These are phyloP conservation scores for Hemicentrotus pulcherrimus DNA, from an alignment of 35 echinoderm and acorn worm genomes.

Conservation along the genomic window DNA sequence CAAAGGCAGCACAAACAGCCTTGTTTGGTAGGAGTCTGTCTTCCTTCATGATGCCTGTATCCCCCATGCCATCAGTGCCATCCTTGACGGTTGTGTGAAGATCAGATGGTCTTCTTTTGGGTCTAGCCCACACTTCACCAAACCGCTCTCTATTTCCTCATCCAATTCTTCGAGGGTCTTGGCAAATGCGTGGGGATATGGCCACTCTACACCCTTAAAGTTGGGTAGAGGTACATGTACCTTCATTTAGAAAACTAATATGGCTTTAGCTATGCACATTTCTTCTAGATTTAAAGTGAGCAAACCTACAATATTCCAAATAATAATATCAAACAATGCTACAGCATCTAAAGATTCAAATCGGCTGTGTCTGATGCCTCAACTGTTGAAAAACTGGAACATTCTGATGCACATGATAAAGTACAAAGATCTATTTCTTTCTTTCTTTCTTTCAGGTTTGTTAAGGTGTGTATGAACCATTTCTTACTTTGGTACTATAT, in stretches of 20 bases:
- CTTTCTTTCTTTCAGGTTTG: neutral
- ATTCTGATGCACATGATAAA: slow-evolving; percentile 15
- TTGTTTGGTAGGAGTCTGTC: slow-evolving; percentile 41
- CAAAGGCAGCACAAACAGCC: slow-evolving; percentile 49
- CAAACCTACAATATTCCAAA: slow-evolving; percentile 35
- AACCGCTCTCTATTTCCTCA: neutral
- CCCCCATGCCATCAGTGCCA: slow-evolving; percentile 59
- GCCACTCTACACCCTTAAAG: slow-evolving; percentile 52
- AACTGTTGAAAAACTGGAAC: slow-evolving; percentile 34
- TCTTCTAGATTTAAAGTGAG: slow-evolving; percentile 44
- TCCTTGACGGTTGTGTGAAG: slow-evolving; percentile 50
- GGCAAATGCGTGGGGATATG: slow-evolving; percentile 53
- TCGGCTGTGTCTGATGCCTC: slow-evolving; percentile 30
- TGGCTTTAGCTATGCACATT: slow-evolving; percentile 37
- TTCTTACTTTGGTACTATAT: slow-evolving; percentile 5
- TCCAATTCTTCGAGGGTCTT: slow-evolving; percentile 65
- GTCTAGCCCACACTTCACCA: neutral
- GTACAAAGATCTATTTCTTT: neutral
- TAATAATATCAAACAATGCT: slow-evolving; percentile 37
- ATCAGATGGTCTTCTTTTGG: neutral
- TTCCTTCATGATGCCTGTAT: neutral
- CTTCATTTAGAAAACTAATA: slow-evolving; percentile 36
- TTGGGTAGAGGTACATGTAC: no score
- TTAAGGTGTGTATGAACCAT: slow-evolving; percentile 3
- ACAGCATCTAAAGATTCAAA: slow-evolving; percentile 18